Base-by-base conservation (phyloP, 2,797 vertebrate species). In the Rhabdomys pumilio region DNA sequence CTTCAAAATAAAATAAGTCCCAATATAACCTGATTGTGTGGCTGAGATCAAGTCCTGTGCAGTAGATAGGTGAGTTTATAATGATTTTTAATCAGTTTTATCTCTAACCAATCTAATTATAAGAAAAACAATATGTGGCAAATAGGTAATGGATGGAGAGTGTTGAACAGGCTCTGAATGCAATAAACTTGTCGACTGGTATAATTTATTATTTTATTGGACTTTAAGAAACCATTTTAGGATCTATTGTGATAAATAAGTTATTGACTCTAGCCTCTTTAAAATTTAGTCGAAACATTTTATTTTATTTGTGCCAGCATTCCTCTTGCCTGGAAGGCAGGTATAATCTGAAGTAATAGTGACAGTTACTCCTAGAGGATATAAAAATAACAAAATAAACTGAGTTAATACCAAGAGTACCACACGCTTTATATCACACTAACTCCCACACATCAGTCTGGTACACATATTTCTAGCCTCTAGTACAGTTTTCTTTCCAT, bases 241-340 rank as follows among this genome's bases (percentile, higher is more conserved):
- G 1, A 89, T 89, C 15, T 67, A 13, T 88, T 95, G 89, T 96
- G 80, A 91, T 91, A 96, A 91, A 67, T 75, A 85, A 83, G 19
- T 69, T 91, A 57, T 53, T 94, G 80, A 53, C 31, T 84, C n/a
- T 65, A 6, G 22, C 1, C 12, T 44, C 10, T 87, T 93, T 84
- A 80, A 88, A 63, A 84, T 87, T 73, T 55, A 95, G 88, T 90
- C 22, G 34, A 80, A 57, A 41, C 20, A 55, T 53, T 86, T 85
- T 34, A 65, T 85, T 93, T 88, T 65, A 87, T 44, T 80, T 96
- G 26, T 69, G 14, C 15, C 47, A 41, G 1, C 1, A 61, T 29
- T 61, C 0, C 17, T 67, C 2, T 81, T 89, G 53, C 44, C 81
- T 10, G n/a, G 88, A 55, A 90, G 50, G 50, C 31, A 86, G n/a